Base-by-base conservation (phyloP, 2,888 invertebrate species). In the Priocnemis perturbator region DNA sequence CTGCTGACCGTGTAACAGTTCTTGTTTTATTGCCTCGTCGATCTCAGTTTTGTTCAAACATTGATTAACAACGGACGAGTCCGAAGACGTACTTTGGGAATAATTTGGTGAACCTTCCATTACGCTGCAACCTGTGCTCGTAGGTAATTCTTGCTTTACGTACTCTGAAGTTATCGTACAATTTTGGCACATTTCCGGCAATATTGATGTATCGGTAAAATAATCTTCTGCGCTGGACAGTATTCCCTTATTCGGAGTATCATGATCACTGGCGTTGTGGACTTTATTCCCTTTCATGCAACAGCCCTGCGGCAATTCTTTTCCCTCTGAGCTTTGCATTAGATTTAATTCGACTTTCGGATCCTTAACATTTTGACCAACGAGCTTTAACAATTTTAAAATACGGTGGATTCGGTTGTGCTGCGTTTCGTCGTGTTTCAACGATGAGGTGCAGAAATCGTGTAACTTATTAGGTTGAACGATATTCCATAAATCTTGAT, bases 71-170 rank as follows among this genome's bases (percentile, higher is more conserved):
- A 55, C 55, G 21, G 53, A 62, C 26, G 63, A 55, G 7, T 55
- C 67, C 21, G 21, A 58, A 53, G 60, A 44, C 37, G 56, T 48
- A 52, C 47, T 45, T 53, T 50, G 53, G 53, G 57, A 19, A 53
- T 37, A 72, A 19, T 37, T 50, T 45, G 66, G 55, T 47, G 66
- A 3, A 26, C 70, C 26, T 50, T 55, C 44, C 1, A 56, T 59
- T 44, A 57, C 19, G 50, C 64, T 71, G 48, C 45, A 65, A 70
- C 73, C 63, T 30, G 61, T 67, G 55, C 69, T 75, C 20, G 59
- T 68, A 52, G 71, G 67, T 53, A 73, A 69, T 60, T 81, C 73
- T 59, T 75, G 70, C 19, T 74, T 79, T 56, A 78, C 73, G 50
- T 56, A 64, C 48, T 73, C 64, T n/a, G 62, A 48, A 53, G 66